A percentile compares a stretch with the other conserved stretches of the same genome.
Conservation (phyloP, 2,113 vertebrate genomes). For the Elephas maximus region DNA sequence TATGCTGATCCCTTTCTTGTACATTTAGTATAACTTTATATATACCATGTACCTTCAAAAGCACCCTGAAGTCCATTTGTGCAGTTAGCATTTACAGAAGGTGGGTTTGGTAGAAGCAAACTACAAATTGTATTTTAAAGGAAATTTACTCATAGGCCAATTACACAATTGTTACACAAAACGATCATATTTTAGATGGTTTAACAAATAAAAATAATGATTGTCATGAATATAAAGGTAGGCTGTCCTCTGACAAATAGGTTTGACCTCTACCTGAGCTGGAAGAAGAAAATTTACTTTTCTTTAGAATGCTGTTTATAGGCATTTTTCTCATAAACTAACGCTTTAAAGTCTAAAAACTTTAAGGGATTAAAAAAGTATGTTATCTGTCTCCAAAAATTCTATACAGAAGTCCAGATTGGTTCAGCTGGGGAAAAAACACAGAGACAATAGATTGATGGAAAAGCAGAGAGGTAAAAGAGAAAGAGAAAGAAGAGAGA, state of each 20-base stretch:
- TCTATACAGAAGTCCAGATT: not conserved
- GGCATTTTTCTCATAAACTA: not conserved
- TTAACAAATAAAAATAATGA: not conserved
- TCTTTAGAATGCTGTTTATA: not conserved
- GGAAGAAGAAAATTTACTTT: conserved; percentile 16
- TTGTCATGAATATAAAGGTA: not conserved
- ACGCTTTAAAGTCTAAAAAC: not conserved
- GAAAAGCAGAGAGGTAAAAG: not conserved
- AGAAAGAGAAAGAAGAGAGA: not conserved
- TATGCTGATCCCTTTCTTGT: not conserved
- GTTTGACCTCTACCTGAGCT: not conserved
- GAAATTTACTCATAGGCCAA: not conserved
- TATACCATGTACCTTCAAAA: not conserved
- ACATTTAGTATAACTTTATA: conserved; percentile 1
- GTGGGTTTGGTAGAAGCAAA: not conserved
- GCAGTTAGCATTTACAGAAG: not conserved
- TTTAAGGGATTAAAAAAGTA: not conserved
- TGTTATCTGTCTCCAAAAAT: not conserved
- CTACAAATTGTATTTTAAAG: not conserved
- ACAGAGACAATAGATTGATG: not conserved
- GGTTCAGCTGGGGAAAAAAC: not conserved
- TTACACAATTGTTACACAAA: not conserved
- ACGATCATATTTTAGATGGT: not conserved
- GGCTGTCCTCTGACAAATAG: not conserved
- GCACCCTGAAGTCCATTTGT: not conserved